Evolutionary conservation across 2,797 vertebrate species (phyloP).

Genomic region (Sorex maritimensis): DNA sequence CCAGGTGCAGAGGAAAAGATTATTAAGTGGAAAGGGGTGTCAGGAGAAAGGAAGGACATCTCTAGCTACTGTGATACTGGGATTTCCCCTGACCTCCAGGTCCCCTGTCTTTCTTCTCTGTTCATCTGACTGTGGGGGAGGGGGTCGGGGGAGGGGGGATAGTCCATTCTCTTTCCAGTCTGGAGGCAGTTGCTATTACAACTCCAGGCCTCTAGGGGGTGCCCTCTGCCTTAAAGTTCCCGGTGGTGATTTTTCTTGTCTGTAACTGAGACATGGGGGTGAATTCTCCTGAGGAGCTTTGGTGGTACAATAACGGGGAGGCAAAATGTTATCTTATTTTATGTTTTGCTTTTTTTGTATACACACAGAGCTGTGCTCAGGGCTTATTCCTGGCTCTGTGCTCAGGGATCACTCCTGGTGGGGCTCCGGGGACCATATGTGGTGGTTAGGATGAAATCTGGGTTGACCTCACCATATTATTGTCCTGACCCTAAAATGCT

Average conservation of each 20-base stretch:
- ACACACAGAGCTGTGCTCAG: too few relatives aligned
- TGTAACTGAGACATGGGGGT: slow-evolving; percentile 5
- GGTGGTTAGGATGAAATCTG: too few relatives aligned
- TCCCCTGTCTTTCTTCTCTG: not conserved
- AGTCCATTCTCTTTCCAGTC: not conserved
- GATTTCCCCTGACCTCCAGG: not conserved
- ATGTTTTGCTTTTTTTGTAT: too few relatives aligned
- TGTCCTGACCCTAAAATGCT: not conserved
- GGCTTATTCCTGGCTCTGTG: too few relatives aligned
- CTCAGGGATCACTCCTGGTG: too few relatives aligned
- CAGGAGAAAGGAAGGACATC: slow-evolving; percentile 9
- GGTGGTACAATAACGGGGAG: slow-evolving; percentile 18
- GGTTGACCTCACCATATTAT: too few relatives aligned
- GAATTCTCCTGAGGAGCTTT: slow-evolving; percentile 61
- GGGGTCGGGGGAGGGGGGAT: too few relatives aligned
- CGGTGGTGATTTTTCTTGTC: slow-evolving; percentile 25
- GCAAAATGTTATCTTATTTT: too few relatives aligned
- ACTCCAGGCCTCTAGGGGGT: slow-evolving; percentile 79
- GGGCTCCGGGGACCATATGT: too few relatives aligned
- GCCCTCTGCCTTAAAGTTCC: slow-evolving; percentile 74
- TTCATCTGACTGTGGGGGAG: not conserved
- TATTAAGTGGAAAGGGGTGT: not conserved
- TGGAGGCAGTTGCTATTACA: slow-evolving; percentile 51
- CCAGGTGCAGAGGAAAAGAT: not conserved
- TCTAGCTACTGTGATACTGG: not conserved